Evolutionary conservation across 2,888 invertebrate genomes (phyloP).

Genomic region (Papilio demoleus): DNA sequence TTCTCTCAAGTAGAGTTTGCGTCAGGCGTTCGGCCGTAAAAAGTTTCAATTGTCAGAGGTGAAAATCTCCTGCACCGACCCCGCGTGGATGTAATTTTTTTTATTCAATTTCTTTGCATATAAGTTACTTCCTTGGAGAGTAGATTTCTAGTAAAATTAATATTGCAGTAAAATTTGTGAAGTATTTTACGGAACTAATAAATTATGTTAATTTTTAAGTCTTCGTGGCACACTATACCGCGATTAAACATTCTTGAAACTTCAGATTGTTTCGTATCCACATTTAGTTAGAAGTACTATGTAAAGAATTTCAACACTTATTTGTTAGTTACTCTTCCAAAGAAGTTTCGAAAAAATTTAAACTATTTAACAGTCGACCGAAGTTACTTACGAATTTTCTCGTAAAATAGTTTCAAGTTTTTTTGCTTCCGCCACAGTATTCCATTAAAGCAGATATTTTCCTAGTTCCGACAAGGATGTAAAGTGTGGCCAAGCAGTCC

Average conservation of each 20-base stretch:
- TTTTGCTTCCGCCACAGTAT: too few relatives aligned
- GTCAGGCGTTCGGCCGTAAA: too few relatives aligned
- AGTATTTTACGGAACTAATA: constrained; percentile 1
- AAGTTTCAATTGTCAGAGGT: too few relatives aligned
- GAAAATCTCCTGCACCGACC: too few relatives aligned
- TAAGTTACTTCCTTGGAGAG: neutral
- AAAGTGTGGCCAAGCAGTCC: too few relatives aligned
- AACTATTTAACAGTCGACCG: neutral
- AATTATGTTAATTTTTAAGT: constrained; percentile 18
- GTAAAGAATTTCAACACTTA: constrained; percentile 2
- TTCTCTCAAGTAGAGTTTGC: too few relatives aligned
- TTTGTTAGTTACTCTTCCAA: neutral
- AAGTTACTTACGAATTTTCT: neutral
- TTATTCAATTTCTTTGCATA: too few relatives aligned
- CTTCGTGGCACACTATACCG: constrained; percentile 12
- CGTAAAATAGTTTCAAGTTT: neutral
- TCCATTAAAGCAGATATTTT: too few relatives aligned
- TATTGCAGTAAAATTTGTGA: neutral
- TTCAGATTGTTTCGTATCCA: constrained; percentile 9
- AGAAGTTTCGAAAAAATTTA: neutral
- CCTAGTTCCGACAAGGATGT: too few relatives aligned
- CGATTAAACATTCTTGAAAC: constrained; percentile 13
- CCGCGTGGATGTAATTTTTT: too few relatives aligned
- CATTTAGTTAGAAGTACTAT: neutral
- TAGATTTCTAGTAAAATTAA: neutral